These are phyloP conservation scores for Leptogaster cylindrica DNA, from an alignment of 2,888 invertebrate species.

Conservation along the genomic window DNA sequence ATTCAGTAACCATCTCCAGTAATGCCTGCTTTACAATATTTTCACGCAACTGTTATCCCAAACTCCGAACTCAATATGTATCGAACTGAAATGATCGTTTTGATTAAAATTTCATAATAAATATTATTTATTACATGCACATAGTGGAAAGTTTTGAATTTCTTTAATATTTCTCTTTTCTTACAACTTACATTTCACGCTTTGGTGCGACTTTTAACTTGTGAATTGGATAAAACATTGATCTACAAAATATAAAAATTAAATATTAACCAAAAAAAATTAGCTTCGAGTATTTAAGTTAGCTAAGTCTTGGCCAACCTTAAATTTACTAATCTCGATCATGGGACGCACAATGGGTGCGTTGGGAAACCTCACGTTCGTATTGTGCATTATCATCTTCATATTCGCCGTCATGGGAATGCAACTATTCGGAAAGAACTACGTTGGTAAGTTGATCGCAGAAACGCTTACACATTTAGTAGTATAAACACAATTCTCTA, in stretches of 20 bases:
- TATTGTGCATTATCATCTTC: slow-evolving; percentile 98
- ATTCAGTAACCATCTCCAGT: not conserved
- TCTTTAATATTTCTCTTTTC: slow-evolving; percentile 17
- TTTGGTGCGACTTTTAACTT: slow-evolving; percentile 20
- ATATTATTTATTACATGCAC: slow-evolving; percentile 2
- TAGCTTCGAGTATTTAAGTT: slow-evolving; percentile 98
- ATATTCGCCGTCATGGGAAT: slow-evolving; percentile 99
- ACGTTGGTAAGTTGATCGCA: slow-evolving; percentile 69
- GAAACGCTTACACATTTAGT: slow-evolving; percentile 15
- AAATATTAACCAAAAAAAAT: slow-evolving; percentile 1
- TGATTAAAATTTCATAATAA: slow-evolving; percentile 47
- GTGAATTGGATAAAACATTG: slow-evolving; percentile 6
- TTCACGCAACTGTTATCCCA: not conserved
- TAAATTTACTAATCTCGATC: slow-evolving; percentile 97
- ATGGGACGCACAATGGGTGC: slow-evolving; percentile 99
- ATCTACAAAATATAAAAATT: not conserved
- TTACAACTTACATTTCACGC: slow-evolving; percentile 25
- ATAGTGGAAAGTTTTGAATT: slow-evolving; percentile 9
- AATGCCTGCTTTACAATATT: not conserved
- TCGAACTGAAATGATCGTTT: not conserved
- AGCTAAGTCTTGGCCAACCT: slow-evolving; percentile 98
- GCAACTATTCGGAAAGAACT: slow-evolving; percentile 97
- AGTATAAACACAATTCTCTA: too few relatives aligned
- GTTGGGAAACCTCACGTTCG: slow-evolving; percentile 96
- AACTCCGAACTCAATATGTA: not conserved